A percentile compares a stretch with the other conserved stretches of the same genome.
Conservation (phyloP, 2,888 invertebrate species). For the Watsonalla binaria region DNA sequence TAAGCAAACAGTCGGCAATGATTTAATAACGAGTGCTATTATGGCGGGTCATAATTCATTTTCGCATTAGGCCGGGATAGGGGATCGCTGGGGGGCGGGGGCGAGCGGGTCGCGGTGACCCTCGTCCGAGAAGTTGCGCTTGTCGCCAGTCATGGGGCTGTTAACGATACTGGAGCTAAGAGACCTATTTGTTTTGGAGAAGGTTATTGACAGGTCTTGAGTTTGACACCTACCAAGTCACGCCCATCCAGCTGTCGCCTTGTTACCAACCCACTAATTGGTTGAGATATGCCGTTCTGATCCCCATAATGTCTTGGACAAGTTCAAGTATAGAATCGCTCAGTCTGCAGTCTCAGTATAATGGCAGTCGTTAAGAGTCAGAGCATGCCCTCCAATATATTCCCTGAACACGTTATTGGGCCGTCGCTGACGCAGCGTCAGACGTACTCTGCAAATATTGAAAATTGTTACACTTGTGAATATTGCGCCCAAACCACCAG, state of each 20-base stretch:
- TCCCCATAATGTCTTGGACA: no score
- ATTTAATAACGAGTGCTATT: constrained; percentile 52
- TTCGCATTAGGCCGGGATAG: constrained; percentile 40
- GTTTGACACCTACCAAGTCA: no score
- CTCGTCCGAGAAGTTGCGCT: constrained; percentile 15
- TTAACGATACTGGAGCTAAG: constrained; percentile 1
- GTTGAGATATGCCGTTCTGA: no score
- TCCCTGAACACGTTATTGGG: background rate
- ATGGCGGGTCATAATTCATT: constrained; percentile 52
- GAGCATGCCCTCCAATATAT: background rate
- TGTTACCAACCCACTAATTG: no score
- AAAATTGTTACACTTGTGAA: background rate
- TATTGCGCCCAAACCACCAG: background rate
- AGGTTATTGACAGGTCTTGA: background rate
- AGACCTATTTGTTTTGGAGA: background rate
- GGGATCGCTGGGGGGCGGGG: constrained; percentile 10
- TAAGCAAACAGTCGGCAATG: constrained; percentile 20
- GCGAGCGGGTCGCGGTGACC: constrained; percentile 9
- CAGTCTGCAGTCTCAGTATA: background rate
- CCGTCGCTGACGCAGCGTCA: background rate
- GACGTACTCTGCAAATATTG: background rate
- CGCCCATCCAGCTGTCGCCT: no score
- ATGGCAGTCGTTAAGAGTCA: background rate
- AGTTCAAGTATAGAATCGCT: no score
- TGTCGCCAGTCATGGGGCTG: constrained; percentile 26